Base-by-base conservation (phyloP, 2,113 vertebrate species). In the Ptychochromis oligacanthus region DNA sequence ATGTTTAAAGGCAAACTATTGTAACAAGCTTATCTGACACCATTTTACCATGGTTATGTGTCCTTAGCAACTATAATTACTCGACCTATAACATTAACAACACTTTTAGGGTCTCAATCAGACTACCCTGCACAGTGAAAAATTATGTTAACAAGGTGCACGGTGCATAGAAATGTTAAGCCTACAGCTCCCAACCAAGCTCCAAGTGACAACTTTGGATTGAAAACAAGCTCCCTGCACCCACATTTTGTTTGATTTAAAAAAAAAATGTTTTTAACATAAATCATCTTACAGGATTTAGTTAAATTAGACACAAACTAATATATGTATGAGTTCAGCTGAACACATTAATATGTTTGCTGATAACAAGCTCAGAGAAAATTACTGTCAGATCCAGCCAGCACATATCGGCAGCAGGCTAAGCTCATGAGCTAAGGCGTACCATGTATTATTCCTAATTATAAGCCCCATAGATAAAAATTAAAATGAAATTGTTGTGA, bases 391-490 rank as follows among this genome's bases (percentile, higher is more conserved):
- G 49, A 80, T 74, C 77, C 24, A 81, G 17, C 77, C 64, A 54
- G 55, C 46, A 87, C 24, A 60, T 36, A 67, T 58, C 76, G 81
- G 52, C n/a, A 70, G 26, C 6, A 20, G 56, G 46, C 40, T 61
- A 67, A 78, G 74, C 61, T 86, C 79, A 84, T 86, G 62, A 84
- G 82, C 40, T 75, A 36, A 40, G 80, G 38, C 0, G 1, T 60
- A 49, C 18, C 26, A 7, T 36, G 6, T 56, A 72, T 36, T 55
- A 28, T 80, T 83, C 88, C 70, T 82, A 67, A 80, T 86, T 84
- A 43, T 70, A 80, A 65, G 64, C 40, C n/a, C 43, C 20, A 14
- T 57, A 75, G 15, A 67, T 54, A 67, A 15, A 79, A 74, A 83
- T 81, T 56, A 31, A 14, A 60, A 49, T 22, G 18, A 36, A 43